Percentiles rank a stretch among this genome's conserved stretches.
phyloP scores from a whole-genome alignment of 37 sponge, comb jelly and placozoan species.

The Theonella swinhoei region DNA sequence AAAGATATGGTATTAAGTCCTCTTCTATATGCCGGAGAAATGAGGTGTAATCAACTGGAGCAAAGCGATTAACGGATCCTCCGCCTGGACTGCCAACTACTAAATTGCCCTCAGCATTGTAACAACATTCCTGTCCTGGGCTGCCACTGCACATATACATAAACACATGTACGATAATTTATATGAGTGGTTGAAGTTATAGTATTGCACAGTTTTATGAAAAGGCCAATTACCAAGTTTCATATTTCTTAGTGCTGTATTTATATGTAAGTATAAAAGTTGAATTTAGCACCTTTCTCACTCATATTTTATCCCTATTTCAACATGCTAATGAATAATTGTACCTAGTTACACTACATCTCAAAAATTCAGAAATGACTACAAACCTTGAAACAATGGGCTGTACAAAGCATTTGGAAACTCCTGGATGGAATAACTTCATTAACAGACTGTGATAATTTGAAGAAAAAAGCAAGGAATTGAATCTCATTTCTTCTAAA shows the following conservation, averaged over 20 bases:
- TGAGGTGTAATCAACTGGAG: slow-evolving; percentile 7
- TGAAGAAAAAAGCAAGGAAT: neutral
- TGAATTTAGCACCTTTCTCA: no score
- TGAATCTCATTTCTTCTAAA: neutral
- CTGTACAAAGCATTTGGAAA: slow-evolving; percentile 24
- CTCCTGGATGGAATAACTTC: slow-evolving; percentile 29
- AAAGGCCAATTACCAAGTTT: no score
- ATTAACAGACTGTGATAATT: neutral
- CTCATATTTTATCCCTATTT: no score
- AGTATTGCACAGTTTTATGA: no score
- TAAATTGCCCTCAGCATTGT: slow-evolving; percentile 29
- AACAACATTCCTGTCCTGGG: slow-evolving; percentile 66
- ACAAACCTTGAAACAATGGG: no score
- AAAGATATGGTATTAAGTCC: slow-evolving; percentile 38
- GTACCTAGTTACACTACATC: no score
- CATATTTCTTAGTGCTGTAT: no score
- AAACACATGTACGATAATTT: no score
- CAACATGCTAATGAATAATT: no score
- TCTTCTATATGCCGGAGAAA: slow-evolving; percentile 10
- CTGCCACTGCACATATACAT: slow-evolving; percentile 35
- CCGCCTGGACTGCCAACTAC: slow-evolving; percentile 43
- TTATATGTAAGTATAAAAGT: no score
- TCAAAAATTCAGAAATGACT: no score
- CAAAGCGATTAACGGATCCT: slow-evolving; percentile 26
- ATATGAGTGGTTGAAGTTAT: no score